These are phyloP conservation scores for Channa striata DNA, from an alignment of 2,797 vertebrate genomes.

Conservation along the genomic window DNA sequence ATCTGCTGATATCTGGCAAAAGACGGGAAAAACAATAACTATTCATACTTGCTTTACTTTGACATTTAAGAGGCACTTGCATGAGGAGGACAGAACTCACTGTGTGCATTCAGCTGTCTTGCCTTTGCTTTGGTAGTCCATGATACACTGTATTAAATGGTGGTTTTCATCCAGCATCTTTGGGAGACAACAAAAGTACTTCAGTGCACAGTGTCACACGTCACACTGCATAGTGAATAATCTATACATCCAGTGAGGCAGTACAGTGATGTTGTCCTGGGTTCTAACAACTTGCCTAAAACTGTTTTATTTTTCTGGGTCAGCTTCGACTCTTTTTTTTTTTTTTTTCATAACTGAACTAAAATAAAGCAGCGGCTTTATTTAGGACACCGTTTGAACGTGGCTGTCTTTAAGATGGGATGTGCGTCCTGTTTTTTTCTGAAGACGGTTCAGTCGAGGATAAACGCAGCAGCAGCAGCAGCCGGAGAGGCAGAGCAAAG, in stretches of 20 bases:
- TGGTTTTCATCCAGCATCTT: slow-evolving; percentile 99
- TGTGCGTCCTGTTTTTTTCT: neutral
- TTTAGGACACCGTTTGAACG: slow-evolving; percentile 33
- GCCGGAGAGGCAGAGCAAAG: neutral
- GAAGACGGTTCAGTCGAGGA: slow-evolving; percentile 25
- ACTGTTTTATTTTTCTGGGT: slow-evolving; percentile 44
- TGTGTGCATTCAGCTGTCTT: slow-evolving; percentile 96
- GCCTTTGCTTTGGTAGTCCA: slow-evolving; percentile 98
- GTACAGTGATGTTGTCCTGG: slow-evolving; percentile 26
- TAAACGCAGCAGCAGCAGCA: slow-evolving; percentile 15
- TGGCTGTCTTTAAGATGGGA: slow-evolving; percentile 4
- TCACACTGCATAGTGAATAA: neutral
- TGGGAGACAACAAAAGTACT: slow-evolving; percentile 34
- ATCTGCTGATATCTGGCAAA: slow-evolving; percentile 94
- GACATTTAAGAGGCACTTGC: neutral
- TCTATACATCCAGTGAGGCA: slow-evolving; percentile 6
- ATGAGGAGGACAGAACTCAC: slow-evolving; percentile 82
- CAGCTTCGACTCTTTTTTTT: slow-evolving; percentile 10
- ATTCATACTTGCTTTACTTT: neutral
- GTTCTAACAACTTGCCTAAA: slow-evolving; percentile 46
- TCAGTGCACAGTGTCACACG: slow-evolving; percentile 10
- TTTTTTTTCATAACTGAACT: slow-evolving; percentile 1
- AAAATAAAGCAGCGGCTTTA: slow-evolving; percentile 33
- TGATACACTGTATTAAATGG: slow-evolving; percentile 97
- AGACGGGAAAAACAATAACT: slow-evolving; percentile 10